Evolutionary conservation across 2,888 invertebrate genomes (phyloP).

Genomic region (Drosophila anceps): DNA sequence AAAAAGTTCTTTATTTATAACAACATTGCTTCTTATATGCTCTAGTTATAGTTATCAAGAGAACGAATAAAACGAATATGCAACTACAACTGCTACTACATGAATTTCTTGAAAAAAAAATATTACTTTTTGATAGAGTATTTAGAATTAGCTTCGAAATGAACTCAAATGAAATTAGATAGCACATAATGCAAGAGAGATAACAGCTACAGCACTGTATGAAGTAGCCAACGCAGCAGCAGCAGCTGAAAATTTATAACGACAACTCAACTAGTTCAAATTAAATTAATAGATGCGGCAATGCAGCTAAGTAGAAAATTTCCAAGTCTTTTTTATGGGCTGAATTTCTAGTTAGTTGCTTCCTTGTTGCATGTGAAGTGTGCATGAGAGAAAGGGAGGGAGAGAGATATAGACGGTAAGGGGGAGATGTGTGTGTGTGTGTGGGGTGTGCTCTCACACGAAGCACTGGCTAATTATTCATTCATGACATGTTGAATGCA

Average conservation of each 20-base stretch:
- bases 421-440: background rate
- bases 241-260: constrained; percentile 42
- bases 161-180: constrained; percentile 62
- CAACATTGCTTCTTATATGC: too few species aligned
- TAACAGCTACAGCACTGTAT: background rate
- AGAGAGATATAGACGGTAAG: background rate
- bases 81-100: background rate
- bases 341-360: constrained; percentile 53
- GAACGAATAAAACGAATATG: too few species aligned
- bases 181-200: constrained; percentile 16
- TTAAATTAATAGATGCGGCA: constrained; percentile 71
- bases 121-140: background rate
- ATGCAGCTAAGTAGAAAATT: constrained; percentile 71
- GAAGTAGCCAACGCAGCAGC: constrained; percentile 1
- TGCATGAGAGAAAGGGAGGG: background rate
- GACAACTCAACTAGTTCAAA: constrained; percentile 64
- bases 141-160: constrained; percentile 13
- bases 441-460: constrained; percentile 39
- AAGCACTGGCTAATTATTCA: constrained; percentile 77
- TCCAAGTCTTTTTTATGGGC: constrained; percentile 50
- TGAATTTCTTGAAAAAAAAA: background rate
- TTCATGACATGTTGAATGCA: constrained; percentile 81
- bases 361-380: constrained; percentile 37
- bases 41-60: too few species aligned
- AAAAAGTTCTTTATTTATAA: too few species aligned